Evolutionary conservation across 2,888 invertebrate species (phyloP).

Genomic region (Cryptocephalus moraei): DNA sequence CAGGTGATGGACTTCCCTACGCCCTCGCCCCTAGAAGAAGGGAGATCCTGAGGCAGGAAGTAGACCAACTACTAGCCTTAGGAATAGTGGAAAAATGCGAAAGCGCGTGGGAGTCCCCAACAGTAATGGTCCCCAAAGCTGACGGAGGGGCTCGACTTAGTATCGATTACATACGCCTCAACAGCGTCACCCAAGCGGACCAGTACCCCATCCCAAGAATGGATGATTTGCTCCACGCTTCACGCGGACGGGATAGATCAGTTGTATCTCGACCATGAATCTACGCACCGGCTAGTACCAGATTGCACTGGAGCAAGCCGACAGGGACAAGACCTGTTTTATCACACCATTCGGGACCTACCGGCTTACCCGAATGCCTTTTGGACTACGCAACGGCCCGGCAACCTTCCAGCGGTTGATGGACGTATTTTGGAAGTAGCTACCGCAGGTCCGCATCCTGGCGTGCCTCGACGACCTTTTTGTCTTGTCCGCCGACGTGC

Average conservation of each 20-base stretch:
- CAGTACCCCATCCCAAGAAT: conserved; percentile 6
- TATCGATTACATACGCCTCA: too few species aligned
- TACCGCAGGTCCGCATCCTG: conserved; percentile 8
- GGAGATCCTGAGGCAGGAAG: too few species aligned
- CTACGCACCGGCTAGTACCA: conserved; percentile 11
- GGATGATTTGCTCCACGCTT: conserved; percentile 9
- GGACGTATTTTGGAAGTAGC: conserved; percentile 10
- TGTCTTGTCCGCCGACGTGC: conserved; percentile 3
- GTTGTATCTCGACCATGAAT: conserved; percentile 11
- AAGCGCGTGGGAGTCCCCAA: too few species aligned
- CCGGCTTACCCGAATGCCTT: conserved; percentile 14
- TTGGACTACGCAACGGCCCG: conserved; percentile 14
- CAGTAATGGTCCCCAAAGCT: too few species aligned
- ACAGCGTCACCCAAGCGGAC: conserved; percentile 4
- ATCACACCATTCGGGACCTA: too few species aligned
- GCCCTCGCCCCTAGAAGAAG: too few species aligned
- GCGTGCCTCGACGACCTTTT: conserved; percentile 14
- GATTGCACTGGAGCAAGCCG: conserved; percentile 4
- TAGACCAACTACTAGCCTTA: too few species aligned
- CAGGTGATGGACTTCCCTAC: too few species aligned
- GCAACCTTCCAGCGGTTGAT: conserved; percentile 16
- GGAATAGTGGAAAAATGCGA: too few species aligned
- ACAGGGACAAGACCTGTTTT: conserved; percentile 12
- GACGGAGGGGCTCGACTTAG: too few species aligned
- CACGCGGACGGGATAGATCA: conserved; percentile 3